Conservation (phyloP, 2,888 invertebrate genomes). For the Diplolepis rosae region DNA sequence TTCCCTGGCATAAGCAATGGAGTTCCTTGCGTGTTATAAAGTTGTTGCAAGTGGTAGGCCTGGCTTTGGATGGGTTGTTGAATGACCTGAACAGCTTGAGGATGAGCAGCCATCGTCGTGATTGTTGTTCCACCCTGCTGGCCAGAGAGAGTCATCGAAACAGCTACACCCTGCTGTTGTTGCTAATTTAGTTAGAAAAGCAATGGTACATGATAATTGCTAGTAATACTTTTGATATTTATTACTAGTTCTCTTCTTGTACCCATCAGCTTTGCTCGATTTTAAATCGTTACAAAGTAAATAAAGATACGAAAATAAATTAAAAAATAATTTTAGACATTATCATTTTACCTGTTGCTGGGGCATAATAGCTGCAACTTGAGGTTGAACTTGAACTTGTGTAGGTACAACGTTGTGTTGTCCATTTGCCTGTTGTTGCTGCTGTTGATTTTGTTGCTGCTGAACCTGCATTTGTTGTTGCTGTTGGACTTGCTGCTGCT, state of each 20-base stretch:
- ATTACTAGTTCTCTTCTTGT: background rate
- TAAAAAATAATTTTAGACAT: background rate
- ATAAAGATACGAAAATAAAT: background rate
- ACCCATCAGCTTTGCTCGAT: background rate
- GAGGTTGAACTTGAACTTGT: slow-evolving; percentile 70
- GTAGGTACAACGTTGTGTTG: slow-evolving; percentile 68
- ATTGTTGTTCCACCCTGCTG: slow-evolving; percentile 78
- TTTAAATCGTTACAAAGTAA: background rate
- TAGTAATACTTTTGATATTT: background rate
- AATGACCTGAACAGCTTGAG: slow-evolving; percentile 86
- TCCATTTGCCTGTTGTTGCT: slow-evolving; percentile 62
- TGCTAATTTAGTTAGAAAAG: slow-evolving; percentile 59
- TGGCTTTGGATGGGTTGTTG: slow-evolving; percentile 86
- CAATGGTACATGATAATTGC: background rate
- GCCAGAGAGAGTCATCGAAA: slow-evolving; percentile 71
- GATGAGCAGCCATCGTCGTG: slow-evolving; percentile 86
- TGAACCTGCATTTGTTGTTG: slow-evolving; percentile 60
- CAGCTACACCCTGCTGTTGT: slow-evolving; percentile 73
- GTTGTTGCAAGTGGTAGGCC: slow-evolving; percentile 83
- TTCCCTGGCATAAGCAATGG: slow-evolving; percentile 87
- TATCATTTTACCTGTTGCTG: slow-evolving; percentile 67
- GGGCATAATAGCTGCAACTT: slow-evolving; percentile 73
- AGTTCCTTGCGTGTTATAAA: slow-evolving; percentile 87
- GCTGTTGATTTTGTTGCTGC: slow-evolving; percentile 49
- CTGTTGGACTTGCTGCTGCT: slow-evolving; percentile 57